Evolutionary conservation across 2,113 vertebrate genomes (phyloP).

Genomic region (Lipotes vexillifer): DNA sequence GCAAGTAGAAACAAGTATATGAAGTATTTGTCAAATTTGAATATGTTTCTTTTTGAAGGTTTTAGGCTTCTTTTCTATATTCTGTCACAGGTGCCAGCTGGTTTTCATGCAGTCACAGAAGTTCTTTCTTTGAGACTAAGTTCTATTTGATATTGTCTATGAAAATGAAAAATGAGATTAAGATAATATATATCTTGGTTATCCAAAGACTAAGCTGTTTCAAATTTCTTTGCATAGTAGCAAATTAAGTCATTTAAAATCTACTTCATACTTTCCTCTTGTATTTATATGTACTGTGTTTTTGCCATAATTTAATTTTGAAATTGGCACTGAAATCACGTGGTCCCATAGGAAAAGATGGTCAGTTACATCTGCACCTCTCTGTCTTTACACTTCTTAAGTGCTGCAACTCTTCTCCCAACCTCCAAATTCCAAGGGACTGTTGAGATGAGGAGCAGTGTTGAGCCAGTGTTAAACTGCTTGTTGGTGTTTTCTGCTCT

Average conservation of each 20-base stretch:
- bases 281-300: background rate
- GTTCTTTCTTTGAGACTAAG: background rate
- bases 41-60: background rate
- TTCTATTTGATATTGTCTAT: constrained; percentile 1
- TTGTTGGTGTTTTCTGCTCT: background rate
- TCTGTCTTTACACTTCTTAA: background rate
- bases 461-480: background rate
- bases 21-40: background rate
- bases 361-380: background rate
- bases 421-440: background rate
- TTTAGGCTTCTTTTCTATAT: background rate
- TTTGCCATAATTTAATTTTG: constrained; percentile 16
- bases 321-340: background rate
- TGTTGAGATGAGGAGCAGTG: background rate
- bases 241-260: constrained; percentile 14
- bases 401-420: background rate
- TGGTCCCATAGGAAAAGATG: background rate
- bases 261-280: background rate
- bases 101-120: background rate
- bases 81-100: background rate
- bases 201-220: background rate
- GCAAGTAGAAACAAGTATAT: background rate
- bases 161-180: constrained; percentile 17
- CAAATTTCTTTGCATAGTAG: background rate
- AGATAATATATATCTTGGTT: background rate